phyloP scores from a whole-genome alignment of 2,797 vertebrate genomes.

The Alcedo atthis region DNA sequence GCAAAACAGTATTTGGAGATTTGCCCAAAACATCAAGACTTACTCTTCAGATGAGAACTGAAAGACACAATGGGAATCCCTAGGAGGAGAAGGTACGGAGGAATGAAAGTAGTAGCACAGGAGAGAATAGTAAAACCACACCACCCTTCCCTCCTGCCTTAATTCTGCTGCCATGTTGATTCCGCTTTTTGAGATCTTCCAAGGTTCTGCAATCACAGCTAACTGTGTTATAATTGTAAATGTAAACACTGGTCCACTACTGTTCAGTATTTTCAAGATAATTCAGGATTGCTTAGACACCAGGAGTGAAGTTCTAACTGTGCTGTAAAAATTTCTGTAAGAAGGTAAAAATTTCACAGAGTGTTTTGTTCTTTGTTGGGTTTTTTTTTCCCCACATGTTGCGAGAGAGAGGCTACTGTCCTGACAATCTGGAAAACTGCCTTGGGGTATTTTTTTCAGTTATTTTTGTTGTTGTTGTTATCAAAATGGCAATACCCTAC shows the following conservation, averaged over 20 bases:
- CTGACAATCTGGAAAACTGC: background rate
- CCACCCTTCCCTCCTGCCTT: background rate
- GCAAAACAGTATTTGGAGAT: background rate
- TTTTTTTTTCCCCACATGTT: too few species aligned
- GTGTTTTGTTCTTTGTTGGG: too few species aligned
- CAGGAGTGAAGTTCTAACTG: background rate
- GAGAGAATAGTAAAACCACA: background rate
- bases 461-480: too few species aligned
- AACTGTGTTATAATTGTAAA: background rate
- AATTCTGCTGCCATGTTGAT: background rate
- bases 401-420: background rate
- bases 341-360: background rate
- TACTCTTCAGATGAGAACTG: background rate
- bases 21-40: background rate
- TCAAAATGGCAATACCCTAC: accelerated
- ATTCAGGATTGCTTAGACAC: background rate
- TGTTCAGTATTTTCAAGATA: background rate
- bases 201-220: background rate
- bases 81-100: background rate
- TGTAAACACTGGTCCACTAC: background rate
- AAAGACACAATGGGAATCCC: accelerated
- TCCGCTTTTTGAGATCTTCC: background rate
- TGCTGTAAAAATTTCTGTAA: background rate
- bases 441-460: background rate
- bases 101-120: background rate